These are phyloP conservation scores for Anoplius nigerrimus DNA, from an alignment of 2,888 invertebrate genomes.

Conservation along the genomic window DNA sequence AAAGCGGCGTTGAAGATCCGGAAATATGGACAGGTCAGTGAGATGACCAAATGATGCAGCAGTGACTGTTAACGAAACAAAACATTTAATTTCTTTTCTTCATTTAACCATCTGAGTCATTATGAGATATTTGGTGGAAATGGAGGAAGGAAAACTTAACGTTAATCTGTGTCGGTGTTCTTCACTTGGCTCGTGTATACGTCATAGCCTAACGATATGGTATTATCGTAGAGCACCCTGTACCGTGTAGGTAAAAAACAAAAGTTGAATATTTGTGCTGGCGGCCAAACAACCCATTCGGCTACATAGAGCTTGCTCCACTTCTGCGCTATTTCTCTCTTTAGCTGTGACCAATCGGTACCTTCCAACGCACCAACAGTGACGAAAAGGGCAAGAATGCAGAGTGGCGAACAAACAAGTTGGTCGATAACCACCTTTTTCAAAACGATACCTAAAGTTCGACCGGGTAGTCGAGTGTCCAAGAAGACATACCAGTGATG, in stretches of 20 bases:
- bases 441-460: slow-evolving; percentile 79
- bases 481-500: slow-evolving; percentile 91
- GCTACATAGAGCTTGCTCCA: slow-evolving; percentile 87
- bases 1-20: no score
- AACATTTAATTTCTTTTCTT: no score
- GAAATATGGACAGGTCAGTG: no score
- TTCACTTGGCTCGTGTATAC: slow-evolving; percentile 89
- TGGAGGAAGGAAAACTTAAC: slow-evolving; percentile 20
- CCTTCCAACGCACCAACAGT: slow-evolving; percentile 85
- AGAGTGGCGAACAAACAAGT: slow-evolving; percentile 87
- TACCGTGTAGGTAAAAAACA: slow-evolving; percentile 88
- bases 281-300: slow-evolving; percentile 95
- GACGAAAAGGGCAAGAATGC: slow-evolving; percentile 86
- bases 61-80: no score
- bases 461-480: slow-evolving; percentile 84
- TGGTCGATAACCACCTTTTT: slow-evolving; percentile 91
- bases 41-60: no score
- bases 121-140: no score
- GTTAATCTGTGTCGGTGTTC: slow-evolving; percentile 74
- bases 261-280: slow-evolving; percentile 95
- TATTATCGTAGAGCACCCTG: slow-evolving; percentile 91
- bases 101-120: no score
- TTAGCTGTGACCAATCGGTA: slow-evolving; percentile 79
- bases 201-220: slow-evolving; percentile 90
- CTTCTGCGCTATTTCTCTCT: slow-evolving; percentile 83